Conservation (phyloP, 2,113 vertebrate genomes). For the Microcebus tavaratra region DNA sequence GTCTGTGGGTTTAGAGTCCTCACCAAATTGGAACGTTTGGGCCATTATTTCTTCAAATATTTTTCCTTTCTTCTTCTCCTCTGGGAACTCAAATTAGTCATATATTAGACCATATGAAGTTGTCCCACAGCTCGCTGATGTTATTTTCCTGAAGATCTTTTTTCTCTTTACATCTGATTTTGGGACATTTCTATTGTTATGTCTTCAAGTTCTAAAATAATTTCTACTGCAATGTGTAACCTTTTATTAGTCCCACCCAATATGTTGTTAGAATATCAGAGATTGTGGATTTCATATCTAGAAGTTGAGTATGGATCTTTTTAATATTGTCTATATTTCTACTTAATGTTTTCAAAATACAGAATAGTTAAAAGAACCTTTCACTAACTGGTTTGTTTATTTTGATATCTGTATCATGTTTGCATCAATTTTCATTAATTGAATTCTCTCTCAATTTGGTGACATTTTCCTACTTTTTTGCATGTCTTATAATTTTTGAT, state of each 20-base stretch:
- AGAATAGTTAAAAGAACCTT: not conserved
- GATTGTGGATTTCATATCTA: not conserved
- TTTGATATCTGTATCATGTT: not conserved
- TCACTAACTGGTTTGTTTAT: not conserved
- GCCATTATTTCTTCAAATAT: too few species aligned
- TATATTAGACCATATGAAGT: too few species aligned
- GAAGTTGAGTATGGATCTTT: not conserved
- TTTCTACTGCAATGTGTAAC: not conserved
- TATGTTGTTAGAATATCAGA: not conserved
- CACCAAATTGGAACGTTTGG: not conserved
- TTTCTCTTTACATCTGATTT: too few species aligned
- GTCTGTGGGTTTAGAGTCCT: not conserved
- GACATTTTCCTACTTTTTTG: not conserved
- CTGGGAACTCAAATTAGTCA: too few species aligned
- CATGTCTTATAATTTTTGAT: not conserved
- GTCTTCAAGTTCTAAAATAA: not conserved
- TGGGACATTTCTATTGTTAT: too few species aligned
- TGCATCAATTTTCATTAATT: not conserved
- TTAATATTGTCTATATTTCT: not conserved
- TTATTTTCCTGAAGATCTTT: too few species aligned
- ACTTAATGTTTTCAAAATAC: not conserved
- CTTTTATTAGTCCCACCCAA: not conserved
- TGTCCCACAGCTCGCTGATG: too few species aligned
- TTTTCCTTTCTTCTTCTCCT: too few species aligned
- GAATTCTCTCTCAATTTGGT: not conserved